Conservation (phyloP, 2,888 invertebrate genomes). For the Watsonalla cultraria region DNA sequence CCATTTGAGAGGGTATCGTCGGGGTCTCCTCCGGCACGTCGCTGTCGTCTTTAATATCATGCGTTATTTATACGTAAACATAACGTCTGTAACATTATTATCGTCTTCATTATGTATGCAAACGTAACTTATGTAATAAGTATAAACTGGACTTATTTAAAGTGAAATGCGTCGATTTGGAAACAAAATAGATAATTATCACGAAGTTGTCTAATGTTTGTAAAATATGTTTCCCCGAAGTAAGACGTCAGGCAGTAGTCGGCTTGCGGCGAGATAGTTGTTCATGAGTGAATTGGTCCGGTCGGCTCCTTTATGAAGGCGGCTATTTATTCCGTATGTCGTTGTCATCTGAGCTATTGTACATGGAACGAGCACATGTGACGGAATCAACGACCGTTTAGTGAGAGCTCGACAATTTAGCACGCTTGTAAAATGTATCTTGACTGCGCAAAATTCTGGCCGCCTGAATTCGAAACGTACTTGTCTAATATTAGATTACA, state of each 20-base stretch:
- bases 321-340: slow-evolving; percentile 25
- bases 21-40: slow-evolving; percentile 35
- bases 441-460: slow-evolving; percentile 40
- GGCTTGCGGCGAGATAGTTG: slow-evolving; percentile 12
- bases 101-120: background rate
- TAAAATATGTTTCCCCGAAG: slow-evolving; percentile 11
- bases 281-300: slow-evolving; percentile 19
- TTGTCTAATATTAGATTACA: slow-evolving; percentile 49
- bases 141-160: slow-evolving; percentile 13
- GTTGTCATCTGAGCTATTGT: slow-evolving; percentile 21
- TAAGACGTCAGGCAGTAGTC: slow-evolving; percentile 11
- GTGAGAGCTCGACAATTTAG: slow-evolving; percentile 39
- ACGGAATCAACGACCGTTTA: slow-evolving; percentile 39
- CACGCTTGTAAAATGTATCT: slow-evolving; percentile 34
- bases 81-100: no score
- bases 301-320: slow-evolving; percentile 27
- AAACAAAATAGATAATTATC: slow-evolving; percentile 18
- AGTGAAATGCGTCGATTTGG: slow-evolving; percentile 23
- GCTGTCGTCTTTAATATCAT: background rate
- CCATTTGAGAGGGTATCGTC: slow-evolving; percentile 39
- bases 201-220: slow-evolving; percentile 8
- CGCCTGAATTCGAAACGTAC: slow-evolving; percentile 26
- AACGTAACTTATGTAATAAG: slow-evolving; percentile 7
- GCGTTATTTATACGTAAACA: no score
- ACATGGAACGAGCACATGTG: slow-evolving; percentile 26